Conservation (phyloP, 23 tunicate genomes). For the Diplosoma virens region DNA sequence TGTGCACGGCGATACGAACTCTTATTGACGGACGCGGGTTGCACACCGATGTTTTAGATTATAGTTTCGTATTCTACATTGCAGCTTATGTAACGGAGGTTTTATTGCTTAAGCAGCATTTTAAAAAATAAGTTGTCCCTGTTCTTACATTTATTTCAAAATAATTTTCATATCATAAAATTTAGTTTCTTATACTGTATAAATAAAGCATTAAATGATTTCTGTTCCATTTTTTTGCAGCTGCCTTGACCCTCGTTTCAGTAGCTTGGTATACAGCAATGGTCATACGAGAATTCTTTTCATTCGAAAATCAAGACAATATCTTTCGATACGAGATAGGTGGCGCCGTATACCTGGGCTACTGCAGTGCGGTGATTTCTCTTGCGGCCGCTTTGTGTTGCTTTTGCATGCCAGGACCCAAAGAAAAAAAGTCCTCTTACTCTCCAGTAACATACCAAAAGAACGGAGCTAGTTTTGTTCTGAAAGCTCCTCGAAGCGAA, state of each 20-base stretch:
- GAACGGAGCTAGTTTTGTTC: not conserved
- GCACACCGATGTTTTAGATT: no score
- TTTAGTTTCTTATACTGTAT: no score
- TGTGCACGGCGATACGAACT: no score
- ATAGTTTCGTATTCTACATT: no score
- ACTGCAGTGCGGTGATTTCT: slow-evolving; percentile 30
- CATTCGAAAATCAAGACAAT: slow-evolving; percentile 63
- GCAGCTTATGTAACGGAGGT: no score
- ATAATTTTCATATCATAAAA: no score
- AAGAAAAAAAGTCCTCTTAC: slow-evolving; percentile 27
- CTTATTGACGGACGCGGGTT: no score
- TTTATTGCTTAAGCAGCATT: no score
- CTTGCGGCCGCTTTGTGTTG: slow-evolving; percentile 27
- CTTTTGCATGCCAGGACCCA: slow-evolving; percentile 58
- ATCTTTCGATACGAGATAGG: slow-evolving; percentile 66
- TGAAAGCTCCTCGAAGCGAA: not conserved
- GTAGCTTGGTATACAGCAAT: slow-evolving; percentile 68
- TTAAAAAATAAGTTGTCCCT: no score
- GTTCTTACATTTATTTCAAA: no score
- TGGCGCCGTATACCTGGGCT: slow-evolving; percentile 67
- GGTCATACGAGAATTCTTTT: slow-evolving; percentile 61
- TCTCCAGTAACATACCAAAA: not conserved
- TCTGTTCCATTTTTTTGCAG: slow-evolving; percentile 29
- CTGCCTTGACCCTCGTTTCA: slow-evolving; percentile 47
- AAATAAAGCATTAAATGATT: no score